phyloP scores from a whole-genome alignment of 92 coral and sea anemone genomes.

The Umimayanthus chanpuru region DNA sequence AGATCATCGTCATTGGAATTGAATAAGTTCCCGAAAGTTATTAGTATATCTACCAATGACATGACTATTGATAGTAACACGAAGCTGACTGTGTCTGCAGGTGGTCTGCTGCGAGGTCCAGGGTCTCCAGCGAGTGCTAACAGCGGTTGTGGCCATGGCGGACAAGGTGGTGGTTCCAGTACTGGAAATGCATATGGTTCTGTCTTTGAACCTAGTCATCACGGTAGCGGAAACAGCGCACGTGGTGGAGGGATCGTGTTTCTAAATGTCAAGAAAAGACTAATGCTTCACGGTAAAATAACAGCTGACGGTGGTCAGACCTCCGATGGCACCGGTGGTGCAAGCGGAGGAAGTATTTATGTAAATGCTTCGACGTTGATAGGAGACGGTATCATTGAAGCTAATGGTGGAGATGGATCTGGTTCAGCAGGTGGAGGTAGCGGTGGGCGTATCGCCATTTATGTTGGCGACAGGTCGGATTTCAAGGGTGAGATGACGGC shows the following conservation, averaged over 20 bases:
- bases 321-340: conserved; percentile 54
- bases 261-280: conserved; percentile 42
- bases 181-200: conserved; percentile 64
- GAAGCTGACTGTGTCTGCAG: conserved; percentile 55
- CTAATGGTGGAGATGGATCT: conserved; percentile 58
- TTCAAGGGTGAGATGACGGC: conserved; percentile 55
- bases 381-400: conserved; percentile 60
- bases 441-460: conserved; percentile 69
- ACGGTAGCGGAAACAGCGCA: conserved; percentile 62
- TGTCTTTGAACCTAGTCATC: conserved; percentile 57
- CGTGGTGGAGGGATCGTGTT: conserved; percentile 67
- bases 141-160: conserved; percentile 69
- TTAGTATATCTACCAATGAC: conserved; percentile 49
- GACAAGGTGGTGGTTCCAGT: conserved; percentile 62
- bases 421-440: conserved; percentile 58
- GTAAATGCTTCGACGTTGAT: conserved; percentile 49
- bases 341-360: conserved; percentile 69
- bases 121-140: conserved; percentile 52
- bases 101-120: conserved; percentile 54
- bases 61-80: conserved; percentile 57
- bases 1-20: conserved; percentile 28
- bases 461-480: conserved; percentile 43
- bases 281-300: conserved; percentile 58
- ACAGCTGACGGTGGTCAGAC: conserved; percentile 57
- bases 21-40: conserved; percentile 46